Percentiles rank a stretch among this genome's conserved stretches.
phyloP scores from a whole-genome alignment of 2,888 invertebrate species.

The Automeris io region DNA sequence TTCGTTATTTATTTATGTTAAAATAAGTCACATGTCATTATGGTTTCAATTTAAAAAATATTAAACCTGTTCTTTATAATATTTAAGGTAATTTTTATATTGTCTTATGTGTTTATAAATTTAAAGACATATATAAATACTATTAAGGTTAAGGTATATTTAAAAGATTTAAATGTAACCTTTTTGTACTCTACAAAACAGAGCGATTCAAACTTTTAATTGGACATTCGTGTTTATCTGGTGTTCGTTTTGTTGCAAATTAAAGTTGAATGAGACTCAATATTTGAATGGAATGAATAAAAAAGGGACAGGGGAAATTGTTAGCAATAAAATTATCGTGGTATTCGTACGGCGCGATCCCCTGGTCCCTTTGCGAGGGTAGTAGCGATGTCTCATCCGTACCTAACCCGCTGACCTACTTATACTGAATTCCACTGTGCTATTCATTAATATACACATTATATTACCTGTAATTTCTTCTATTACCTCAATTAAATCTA shows the following conservation, averaged over 20 bases:
- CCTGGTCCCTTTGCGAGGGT: slow-evolving; percentile 22
- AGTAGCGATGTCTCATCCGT: slow-evolving; percentile 24
- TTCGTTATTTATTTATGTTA: too few relatives aligned
- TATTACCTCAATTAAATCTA: slow-evolving; percentile 20
- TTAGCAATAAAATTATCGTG: slow-evolving; percentile 39
- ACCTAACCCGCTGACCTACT: slow-evolving; percentile 55
- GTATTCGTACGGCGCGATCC: slow-evolving; percentile 17
- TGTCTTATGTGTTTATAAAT: too few relatives aligned
- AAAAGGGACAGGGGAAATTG: slow-evolving; percentile 19
- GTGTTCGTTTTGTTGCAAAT: slow-evolving; percentile 3
- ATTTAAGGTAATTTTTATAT: too few relatives aligned
- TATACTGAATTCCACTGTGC: slow-evolving; percentile 32
- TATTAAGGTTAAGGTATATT: too few relatives aligned
- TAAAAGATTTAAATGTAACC: slow-evolving; percentile 7
- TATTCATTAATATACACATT: slow-evolving; percentile 23
- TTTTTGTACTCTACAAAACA: slow-evolving; percentile 27
- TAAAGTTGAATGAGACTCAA: slow-evolving; percentile 20
- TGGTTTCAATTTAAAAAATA: too few relatives aligned
- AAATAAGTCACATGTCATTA: too few relatives aligned
- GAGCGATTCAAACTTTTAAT: slow-evolving; percentile 22
- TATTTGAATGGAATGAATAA: slow-evolving; percentile 28
- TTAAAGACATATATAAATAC: too few relatives aligned
- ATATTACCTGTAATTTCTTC: slow-evolving; percentile 22
- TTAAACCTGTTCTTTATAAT: too few relatives aligned
- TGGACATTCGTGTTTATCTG: slow-evolving; percentile 12